Evolutionary conservation across 1,140 invertebrate species (phyloP), one percentile per base, ranked within the genome.

Genomic region (Drosophila ercepeae): DNA sequence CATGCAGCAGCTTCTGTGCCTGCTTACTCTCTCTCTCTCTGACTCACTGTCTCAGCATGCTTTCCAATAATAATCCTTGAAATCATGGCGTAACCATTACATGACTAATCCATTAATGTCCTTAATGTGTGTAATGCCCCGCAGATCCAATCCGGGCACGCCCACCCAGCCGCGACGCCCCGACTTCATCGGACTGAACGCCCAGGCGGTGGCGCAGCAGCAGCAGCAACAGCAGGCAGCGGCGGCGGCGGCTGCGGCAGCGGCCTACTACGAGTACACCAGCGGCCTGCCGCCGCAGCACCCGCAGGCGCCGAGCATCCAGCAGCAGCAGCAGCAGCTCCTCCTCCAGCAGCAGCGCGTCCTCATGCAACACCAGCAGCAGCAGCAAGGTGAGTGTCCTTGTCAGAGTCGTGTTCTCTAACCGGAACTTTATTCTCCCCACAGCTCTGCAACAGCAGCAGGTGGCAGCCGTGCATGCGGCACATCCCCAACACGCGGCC

Each of bases 91-190:
- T 14, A 2, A 16, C 36, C 0, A 1, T 9, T 41, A 8, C 8
- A 9, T 14, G 2, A 60, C 9, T 64, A 49, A 64, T 29, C 6
- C 1, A 4, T 29, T 25, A 42, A 27, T 23, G 25, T 11, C 48
- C 16, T 14, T 21, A 83, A 67, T 89, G 73, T 50, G 13, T 64
- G 23, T 59, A 18, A 8, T 19, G 14, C 27, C 8, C 27, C 8
- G 11, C 93, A 97, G 96, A 93, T 97, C 96, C 50, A 97, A 97
- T 92, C 96, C 96, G 55, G 96, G 96, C 82, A 97, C 96, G 68
- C 96, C 97, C 70, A 97, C 96, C 68, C 96, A 97, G 93, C 94
- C 95, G 45, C 93, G 96, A 84, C 93, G 96, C 58, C 96, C 96
- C 6, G 96, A 97, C 91, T 97, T 97, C 92, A 97, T 97, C 83